Evolutionary conservation across 92 coral and sea anemone species (phyloP), one percentile per base, ranked within the genome.

Genomic region (Isaurus tuberculatus): DNA sequence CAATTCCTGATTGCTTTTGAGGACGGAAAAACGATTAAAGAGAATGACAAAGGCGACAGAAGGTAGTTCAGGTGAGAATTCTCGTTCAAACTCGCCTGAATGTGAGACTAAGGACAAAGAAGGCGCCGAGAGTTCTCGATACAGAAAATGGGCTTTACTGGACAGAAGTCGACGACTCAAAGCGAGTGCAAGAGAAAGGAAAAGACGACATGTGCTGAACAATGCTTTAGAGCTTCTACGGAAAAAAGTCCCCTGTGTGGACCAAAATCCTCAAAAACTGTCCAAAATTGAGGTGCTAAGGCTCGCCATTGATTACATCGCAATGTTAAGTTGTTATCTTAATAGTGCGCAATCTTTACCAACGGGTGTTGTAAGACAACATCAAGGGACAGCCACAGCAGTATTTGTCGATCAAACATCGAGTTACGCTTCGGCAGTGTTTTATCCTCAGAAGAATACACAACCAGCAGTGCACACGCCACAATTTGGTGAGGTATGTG

Each of bases 191-290:
- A 75, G 98, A 30, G 98, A 95, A 53, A 83, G 98, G 44, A 95
- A 95, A 65, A 85, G 98, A 19, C 73, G 98, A 36, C 98, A 94
- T 84, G 98, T 95, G 84, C 66, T 95, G 71, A 95, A 95, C 90
- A 94, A 88, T 89, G 98, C 98, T 7, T 75, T 95, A 67, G 98
- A 95, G 73, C 88, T 91, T 8, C 71, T 95, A 30, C 84, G 98
- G 13, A 95, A 95, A 85, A 95, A 94, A 32, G 98, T 95, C 1
- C 98, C 98, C 7, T 94, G 98, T 83, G 95, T 95, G 37, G 98
- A 95, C 65, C 98, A 95, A 46, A 95, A 94, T 46, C 98, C 98
- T 3, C 98, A 95, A 73, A 95, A 95, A 90, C 94, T 95, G 10
- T 95, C 98, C 73, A 95, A 95, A 87, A 95, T 95, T 14, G 98